phyloP scores from a whole-genome alignment of 2,113 vertebrate species.

The Mobula hypostoma region DNA sequence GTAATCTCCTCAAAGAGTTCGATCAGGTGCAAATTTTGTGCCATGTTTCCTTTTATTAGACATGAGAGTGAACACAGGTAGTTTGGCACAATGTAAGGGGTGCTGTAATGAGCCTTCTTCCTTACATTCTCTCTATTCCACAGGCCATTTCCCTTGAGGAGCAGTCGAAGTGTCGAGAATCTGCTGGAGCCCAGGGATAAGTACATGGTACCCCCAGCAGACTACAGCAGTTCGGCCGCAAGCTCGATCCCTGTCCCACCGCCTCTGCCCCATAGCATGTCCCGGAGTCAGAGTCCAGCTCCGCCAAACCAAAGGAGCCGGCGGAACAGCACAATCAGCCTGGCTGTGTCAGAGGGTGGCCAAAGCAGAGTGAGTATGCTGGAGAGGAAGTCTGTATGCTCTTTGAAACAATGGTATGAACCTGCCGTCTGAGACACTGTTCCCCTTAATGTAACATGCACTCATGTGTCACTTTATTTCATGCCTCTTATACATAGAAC shows the following conservation, averaged over 20 bases:
- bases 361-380: constrained; percentile 50
- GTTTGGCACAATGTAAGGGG: too few relatives aligned
- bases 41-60: too few relatives aligned
- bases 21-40: too few relatives aligned
- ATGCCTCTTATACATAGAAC: too few relatives aligned
- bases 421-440: neutral
- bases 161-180: constrained; percentile 74
- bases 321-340: constrained; percentile 43
- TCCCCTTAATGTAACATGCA: neutral
- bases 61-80: too few relatives aligned
- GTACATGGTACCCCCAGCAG: constrained; percentile 47
- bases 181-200: constrained; percentile 60
- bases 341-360: neutral
- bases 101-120: too few relatives aligned
- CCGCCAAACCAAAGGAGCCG: constrained; percentile 48
- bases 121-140: constrained; percentile 30
- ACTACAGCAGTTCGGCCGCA: constrained; percentile 49
- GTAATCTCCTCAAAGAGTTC: too few relatives aligned
- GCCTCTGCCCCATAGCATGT: constrained; percentile 41
- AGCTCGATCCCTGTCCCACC: constrained; percentile 45
- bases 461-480: neutral
- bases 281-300: neutral
- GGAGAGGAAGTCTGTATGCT: neutral
- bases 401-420: too few relatives aligned
- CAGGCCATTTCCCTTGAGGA: constrained; percentile 63